Percentiles rank a stretch among this genome's conserved stretches.
phyloP scores from a whole-genome alignment of 2,888 invertebrate species.

The Anthophora plumipes region DNA sequence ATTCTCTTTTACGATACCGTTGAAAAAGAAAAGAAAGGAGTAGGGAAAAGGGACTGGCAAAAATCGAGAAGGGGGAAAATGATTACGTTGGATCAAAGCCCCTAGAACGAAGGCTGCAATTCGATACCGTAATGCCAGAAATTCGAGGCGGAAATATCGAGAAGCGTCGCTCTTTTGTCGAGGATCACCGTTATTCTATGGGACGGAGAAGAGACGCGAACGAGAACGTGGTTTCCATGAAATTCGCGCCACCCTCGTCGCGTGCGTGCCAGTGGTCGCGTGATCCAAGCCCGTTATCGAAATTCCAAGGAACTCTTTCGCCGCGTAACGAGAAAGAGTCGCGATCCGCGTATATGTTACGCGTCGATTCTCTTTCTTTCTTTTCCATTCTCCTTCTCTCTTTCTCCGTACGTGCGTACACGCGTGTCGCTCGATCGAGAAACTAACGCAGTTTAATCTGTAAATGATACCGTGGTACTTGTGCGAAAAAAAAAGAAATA shows the following conservation, averaged over 20 bases:
- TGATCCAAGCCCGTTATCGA: conserved; percentile 54
- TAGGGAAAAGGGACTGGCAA: neutral
- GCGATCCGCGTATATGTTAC: neutral
- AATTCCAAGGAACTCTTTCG: conserved; percentile 55
- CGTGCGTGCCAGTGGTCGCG: conserved; percentile 53
- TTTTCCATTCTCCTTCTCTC: too few species aligned
- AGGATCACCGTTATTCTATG: conserved; percentile 44
- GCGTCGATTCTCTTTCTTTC: conserved; percentile 1
- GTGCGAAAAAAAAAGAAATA: too few species aligned
- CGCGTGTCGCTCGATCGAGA: neutral
- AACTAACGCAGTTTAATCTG: neutral
- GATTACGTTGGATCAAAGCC: conserved; percentile 35
- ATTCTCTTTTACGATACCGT: conserved; percentile 21
- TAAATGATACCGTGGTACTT: neutral
- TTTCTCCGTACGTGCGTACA: neutral
- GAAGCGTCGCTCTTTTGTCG: conserved; percentile 29
- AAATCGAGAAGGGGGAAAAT: conserved; percentile 9
- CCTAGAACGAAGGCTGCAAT: conserved; percentile 1
- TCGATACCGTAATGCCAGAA: conserved; percentile 42
- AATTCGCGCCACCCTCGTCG: conserved; percentile 44
- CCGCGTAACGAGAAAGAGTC: conserved; percentile 11
- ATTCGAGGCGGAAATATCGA: conserved; percentile 22
- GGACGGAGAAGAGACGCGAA: conserved; percentile 12
- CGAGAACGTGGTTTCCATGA: conserved; percentile 32
- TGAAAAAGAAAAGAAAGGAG: neutral